These are phyloP conservation scores for Aelia acuminata DNA, from an alignment of 2,888 invertebrate genomes.

Conservation along the genomic window DNA sequence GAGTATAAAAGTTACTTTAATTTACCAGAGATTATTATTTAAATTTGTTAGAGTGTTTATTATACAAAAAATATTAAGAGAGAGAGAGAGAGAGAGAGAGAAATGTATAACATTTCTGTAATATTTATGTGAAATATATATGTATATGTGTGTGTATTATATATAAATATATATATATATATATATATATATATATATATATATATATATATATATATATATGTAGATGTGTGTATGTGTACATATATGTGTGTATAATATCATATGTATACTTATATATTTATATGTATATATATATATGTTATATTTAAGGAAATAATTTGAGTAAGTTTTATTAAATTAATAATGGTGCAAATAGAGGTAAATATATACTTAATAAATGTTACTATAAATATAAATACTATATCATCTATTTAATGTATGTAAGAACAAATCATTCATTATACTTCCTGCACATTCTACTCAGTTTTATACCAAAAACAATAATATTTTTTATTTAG, in stretches of 20 bases:
- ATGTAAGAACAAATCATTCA: background rate
- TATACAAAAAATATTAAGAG: background rate
- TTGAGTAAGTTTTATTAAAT: constrained; percentile 45
- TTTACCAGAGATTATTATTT: constrained; percentile 60
- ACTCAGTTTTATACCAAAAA: background rate
- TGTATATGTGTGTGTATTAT: background rate
- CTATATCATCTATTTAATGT: background rate
- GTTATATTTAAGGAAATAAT: background rate
- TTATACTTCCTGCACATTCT: background rate
- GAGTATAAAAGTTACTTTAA: constrained; percentile 50
- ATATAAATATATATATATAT: background rate
- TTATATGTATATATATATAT: background rate
- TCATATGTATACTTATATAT: background rate
- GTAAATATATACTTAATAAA: constrained; percentile 24
- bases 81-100: no score
- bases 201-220: background rate
- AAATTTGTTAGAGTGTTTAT: constrained; percentile 35
- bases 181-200: background rate
- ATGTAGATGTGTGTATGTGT: background rate
- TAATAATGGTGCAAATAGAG: constrained; percentile 34
- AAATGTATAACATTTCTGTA: constrained; percentile 24
- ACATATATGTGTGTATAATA: background rate
- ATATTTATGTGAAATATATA: background rate
- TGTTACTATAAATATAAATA: background rate
- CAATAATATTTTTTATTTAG: background rate